A percentile compares a stretch with the other conserved stretches of the same genome.
These are phyloP conservation scores for Melanotus villosus DNA, from an alignment of 2,888 invertebrate genomes.

Conservation along the genomic window DNA sequence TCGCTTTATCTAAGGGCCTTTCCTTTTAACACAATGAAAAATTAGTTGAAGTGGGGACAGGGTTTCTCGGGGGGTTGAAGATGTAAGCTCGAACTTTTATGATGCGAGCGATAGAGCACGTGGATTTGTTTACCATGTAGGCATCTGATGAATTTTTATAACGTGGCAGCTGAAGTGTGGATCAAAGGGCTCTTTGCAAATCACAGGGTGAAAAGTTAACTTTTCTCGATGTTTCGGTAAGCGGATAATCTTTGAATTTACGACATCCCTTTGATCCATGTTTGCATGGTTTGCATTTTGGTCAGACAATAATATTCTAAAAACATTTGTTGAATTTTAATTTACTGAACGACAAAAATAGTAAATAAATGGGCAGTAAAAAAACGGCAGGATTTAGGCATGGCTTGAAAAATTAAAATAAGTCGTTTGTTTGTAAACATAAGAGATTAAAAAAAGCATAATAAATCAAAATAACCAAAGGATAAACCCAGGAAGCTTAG, in stretches of 20 bases:
- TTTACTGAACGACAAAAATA: no score
- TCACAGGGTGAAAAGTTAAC: background rate
- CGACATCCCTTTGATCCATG: background rate
- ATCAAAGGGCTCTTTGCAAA: slow-evolving; percentile 7
- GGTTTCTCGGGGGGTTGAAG: slow-evolving; percentile 16
- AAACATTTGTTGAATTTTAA: no score
- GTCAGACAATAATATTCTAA: no score
- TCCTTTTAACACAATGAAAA: slow-evolving; percentile 33
- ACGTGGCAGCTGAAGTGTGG: background rate
- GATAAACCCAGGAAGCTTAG: no score
- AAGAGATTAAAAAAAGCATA: no score
- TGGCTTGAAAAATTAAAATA: no score
- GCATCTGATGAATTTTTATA: slow-evolving; percentile 21
- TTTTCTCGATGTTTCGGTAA: background rate
- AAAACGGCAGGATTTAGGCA: no score
- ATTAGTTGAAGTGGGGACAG: slow-evolving; percentile 15
- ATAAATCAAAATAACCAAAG: no score
- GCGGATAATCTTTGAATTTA: background rate
- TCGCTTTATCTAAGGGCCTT: slow-evolving; percentile 24
- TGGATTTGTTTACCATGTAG: slow-evolving; percentile 26
- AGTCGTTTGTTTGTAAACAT: no score
- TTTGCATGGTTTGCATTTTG: background rate
- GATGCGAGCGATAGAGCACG: slow-evolving; percentile 23
- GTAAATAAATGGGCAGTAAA: no score
- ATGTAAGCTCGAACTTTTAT: slow-evolving; percentile 22